Evolutionary conservation across 2,797 vertebrate species (phyloP).

Genomic region (Steatocranus sp.): DNA sequence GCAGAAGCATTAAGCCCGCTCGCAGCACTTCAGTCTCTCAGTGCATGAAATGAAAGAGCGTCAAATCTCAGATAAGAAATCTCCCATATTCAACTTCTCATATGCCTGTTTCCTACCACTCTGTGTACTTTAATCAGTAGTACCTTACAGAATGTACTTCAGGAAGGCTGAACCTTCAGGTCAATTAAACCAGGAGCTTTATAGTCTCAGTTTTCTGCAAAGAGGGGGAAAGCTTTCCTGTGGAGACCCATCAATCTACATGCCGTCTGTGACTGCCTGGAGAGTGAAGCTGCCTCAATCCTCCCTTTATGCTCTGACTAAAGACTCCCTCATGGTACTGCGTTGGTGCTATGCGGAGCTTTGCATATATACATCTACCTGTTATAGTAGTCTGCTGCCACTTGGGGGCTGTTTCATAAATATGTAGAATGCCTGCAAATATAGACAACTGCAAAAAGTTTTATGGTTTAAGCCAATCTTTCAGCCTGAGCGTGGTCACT

Average conservation of each 20-base stretch:
- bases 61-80: conserved; percentile 18
- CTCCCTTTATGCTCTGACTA: conserved; percentile 25
- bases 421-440: not conserved
- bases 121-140: conserved; percentile 1
- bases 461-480: not conserved
- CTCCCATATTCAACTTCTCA: conserved; percentile 4
- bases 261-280: conserved; percentile 48
- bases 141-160: conserved; percentile 1
- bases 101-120: not conserved
- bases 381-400: not conserved
- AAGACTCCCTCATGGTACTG: not conserved
- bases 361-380: not conserved
- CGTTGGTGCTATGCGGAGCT: not conserved
- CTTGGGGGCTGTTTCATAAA: not conserved
- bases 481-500: not conserved
- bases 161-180: not conserved
- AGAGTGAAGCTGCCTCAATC: conserved; percentile 27
- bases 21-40: conserved; percentile 3
- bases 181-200: conserved; percentile 12
- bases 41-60: conserved; percentile 21
- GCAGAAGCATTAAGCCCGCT: conserved; percentile 30
- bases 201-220: not conserved
- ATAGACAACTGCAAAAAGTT: not conserved
- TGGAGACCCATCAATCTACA: conserved; percentile 47
- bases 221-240: conserved; percentile 25